Evolutionary conservation across 2,113 vertebrate species (phyloP).

Genomic region (Brevimyrus niger): DNA sequence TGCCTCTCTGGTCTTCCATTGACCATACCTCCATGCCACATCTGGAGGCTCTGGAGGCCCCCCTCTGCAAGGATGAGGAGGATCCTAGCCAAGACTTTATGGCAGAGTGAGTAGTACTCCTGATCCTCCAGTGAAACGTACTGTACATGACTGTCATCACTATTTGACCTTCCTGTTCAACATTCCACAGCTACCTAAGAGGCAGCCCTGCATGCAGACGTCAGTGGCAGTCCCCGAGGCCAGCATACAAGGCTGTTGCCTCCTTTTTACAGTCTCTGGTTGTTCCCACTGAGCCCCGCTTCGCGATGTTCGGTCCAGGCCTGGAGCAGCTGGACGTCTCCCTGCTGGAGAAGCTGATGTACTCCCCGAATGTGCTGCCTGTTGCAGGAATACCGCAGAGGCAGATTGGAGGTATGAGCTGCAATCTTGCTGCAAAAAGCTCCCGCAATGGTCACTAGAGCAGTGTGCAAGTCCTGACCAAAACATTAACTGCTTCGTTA

Average conservation of each 20-base stretch:
- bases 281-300: slow-evolving; percentile 72
- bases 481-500: not conserved
- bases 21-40: slow-evolving; percentile 78
- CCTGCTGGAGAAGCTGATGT: slow-evolving; percentile 78
- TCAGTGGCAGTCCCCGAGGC: slow-evolving; percentile 56
- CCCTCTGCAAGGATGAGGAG: slow-evolving; percentile 52
- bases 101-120: slow-evolving; percentile 66
- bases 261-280: slow-evolving; percentile 80
- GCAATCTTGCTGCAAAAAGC: not conserved
- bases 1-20: slow-evolving; percentile 74
- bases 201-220: slow-evolving; percentile 70
- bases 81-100: slow-evolving; percentile 69
- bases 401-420: slow-evolving; percentile 74
- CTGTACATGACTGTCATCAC: not conserved
- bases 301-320: slow-evolving; percentile 91
- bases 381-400: slow-evolving; percentile 70
- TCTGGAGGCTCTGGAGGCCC: slow-evolving; percentile 59
- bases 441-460: not conserved
- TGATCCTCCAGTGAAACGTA: not conserved
- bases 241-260: slow-evolving; percentile 62
- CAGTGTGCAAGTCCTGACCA: not conserved
- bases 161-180: not conserved
- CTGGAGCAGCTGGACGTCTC: slow-evolving; percentile 86
- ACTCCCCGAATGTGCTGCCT: slow-evolving; percentile 68
- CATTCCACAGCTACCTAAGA: slow-evolving; percentile 73